Percentiles rank a stretch among this genome's conserved stretches.
phyloP scores from a whole-genome alignment of 2,888 invertebrate genomes.

The Anodontia alba region DNA sequence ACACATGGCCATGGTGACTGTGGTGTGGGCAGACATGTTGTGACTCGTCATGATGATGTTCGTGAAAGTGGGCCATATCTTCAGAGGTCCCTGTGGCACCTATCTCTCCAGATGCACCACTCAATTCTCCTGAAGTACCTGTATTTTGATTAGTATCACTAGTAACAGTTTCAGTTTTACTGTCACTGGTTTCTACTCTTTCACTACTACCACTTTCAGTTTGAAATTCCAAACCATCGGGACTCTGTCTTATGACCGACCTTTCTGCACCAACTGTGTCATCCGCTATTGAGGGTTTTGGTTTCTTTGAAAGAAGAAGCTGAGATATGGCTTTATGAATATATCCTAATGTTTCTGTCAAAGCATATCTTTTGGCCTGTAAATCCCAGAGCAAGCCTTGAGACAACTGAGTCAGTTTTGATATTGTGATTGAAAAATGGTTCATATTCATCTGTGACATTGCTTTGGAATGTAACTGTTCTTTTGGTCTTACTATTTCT shows the following conservation, averaged over 20 bases:
- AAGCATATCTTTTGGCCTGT: constrained; percentile 77
- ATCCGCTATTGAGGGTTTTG: constrained; percentile 35
- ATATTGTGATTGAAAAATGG: constrained; percentile 38
- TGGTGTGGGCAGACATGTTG: constrained; percentile 10
- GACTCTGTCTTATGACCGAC: not conserved
- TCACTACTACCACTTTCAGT: constrained; percentile 11
- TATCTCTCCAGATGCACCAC: constrained; percentile 10
- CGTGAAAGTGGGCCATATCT: not conserved
- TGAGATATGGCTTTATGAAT: constrained; percentile 80
- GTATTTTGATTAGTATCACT: not conserved
- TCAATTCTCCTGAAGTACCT: not conserved
- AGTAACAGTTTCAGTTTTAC: not conserved
- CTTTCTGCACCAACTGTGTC: constrained; percentile 15
- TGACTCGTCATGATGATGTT: constrained; percentile 17
- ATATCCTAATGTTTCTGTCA: constrained; percentile 79
- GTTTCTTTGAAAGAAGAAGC: constrained; percentile 71
- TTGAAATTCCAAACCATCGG: not conserved
- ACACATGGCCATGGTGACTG: constrained; percentile 43
- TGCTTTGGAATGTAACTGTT: not conserved
- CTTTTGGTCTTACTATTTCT: constrained; percentile 5
- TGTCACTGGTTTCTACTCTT: not conserved
- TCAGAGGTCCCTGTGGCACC: not conserved
- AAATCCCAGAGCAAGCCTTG: constrained; percentile 79
- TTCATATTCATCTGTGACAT: constrained; percentile 16
- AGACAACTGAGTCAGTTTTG: constrained; percentile 67